Percentiles rank a stretch among this genome's conserved stretches.
Conservation (phyloP, 2,113 vertebrate species). For the Chloebia gouldiae region DNA sequence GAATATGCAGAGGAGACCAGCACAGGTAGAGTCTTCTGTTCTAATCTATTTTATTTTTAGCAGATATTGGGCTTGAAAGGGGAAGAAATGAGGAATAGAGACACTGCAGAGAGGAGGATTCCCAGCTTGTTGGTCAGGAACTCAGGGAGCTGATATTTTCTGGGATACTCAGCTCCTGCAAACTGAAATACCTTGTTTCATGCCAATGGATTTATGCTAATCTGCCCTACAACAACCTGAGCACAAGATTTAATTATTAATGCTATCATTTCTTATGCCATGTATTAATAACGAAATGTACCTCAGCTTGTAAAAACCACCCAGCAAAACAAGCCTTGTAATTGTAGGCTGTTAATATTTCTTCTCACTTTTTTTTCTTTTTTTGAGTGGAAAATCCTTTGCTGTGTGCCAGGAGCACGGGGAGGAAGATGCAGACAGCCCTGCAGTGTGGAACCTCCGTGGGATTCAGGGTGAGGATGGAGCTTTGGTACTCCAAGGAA, state of each 20-base stretch:
- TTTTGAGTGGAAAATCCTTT: not conserved
- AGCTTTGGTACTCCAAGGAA: not conserved
- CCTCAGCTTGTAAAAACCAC: not conserved
- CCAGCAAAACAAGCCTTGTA: not conserved
- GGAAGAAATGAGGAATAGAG: not conserved
- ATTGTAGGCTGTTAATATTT: not conserved
- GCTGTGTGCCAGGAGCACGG: not conserved
- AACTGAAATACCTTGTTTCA: not conserved
- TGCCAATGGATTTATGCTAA: not conserved
- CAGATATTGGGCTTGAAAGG: not conserved
- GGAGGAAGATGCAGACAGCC: not conserved
- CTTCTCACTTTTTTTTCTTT: not conserved
- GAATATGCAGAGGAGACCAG: not conserved
- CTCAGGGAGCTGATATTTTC: not conserved
- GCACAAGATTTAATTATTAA: not conserved
- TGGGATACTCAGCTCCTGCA: not conserved
- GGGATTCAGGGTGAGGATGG: not conserved
- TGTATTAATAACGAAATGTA: not conserved
- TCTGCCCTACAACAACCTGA: not conserved
- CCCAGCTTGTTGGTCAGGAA: not conserved
- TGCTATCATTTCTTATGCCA: not conserved
- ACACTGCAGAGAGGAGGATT: not conserved
- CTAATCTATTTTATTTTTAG: not conserved
- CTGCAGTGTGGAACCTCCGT: not conserved
- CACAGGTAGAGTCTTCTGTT: not conserved